Evolutionary conservation across 2,888 invertebrate genomes (phyloP), one percentile per base, ranked within the genome.

Genomic region (Cosmorhoe ocellata): DNA sequence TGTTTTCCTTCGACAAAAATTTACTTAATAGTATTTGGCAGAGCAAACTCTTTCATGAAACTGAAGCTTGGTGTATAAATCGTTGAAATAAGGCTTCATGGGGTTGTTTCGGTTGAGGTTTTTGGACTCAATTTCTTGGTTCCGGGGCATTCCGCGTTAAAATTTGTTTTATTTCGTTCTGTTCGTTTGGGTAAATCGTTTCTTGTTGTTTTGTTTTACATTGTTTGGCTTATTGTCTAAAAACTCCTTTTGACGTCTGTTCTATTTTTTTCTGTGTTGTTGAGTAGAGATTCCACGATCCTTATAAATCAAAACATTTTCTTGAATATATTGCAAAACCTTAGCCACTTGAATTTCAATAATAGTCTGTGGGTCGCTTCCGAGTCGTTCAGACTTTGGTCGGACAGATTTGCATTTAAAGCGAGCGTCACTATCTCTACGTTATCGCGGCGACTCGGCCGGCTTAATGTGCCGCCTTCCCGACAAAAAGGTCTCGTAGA

Each of bases 11-110:
- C 64, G 67, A 67, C 69, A 68, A 67, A 76, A 75, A 75, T 69
- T 69, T 74, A 71, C 71, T 76, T 78, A 75, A 78, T 74, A 73
- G 72, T 66, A 74, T 76, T 81, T 81, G 81, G 79, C 81, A 77
- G 62, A 67, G 69, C 58, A 52, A 61, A 61, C 60, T 61, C 55
- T 66, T 66, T 56, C 69, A 66, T 66, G 61, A 63, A 50, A 31
- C 42, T 41, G 51, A 36, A 13, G 24, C 26, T 18, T 45, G 28
- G 33, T 34, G 51, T 42, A 53, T 44, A 53, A 43, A 52, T 52
- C 42, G 39, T 41, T 36, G 37, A 45, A 54, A 46, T 47, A 58
- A 52, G 47, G 34, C 39, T 36, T 47, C 47, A 38, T 47, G 34
- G 43, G 38, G 46, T 37, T 31, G 34, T 44, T 43, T 48, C 14